Evolutionary conservation across 1,140 invertebrate species (phyloP).

Genomic region (Bilobella aurantiaca): DNA sequence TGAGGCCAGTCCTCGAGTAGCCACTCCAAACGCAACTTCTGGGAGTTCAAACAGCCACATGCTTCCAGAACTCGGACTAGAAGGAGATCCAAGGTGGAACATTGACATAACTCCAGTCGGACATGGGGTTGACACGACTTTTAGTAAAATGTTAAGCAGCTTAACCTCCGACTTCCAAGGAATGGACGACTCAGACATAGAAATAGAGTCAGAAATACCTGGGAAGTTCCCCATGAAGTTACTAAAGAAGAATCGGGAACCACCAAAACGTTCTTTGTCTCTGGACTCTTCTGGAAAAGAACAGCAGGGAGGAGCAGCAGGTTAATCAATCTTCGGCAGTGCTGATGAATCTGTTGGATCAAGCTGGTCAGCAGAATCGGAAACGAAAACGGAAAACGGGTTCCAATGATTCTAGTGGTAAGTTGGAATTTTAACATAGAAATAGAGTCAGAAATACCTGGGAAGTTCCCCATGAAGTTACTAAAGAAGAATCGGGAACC

Average conservation of each 20-base stretch:
- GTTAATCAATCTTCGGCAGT: background rate
- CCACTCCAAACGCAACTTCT: slow-evolving; percentile 15
- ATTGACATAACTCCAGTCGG: slow-evolving; percentile 33
- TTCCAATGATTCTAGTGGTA: background rate
- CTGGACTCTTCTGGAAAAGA: slow-evolving; percentile 18
- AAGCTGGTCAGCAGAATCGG: slow-evolving; percentile 17
- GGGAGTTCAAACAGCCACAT: slow-evolving; percentile 8
- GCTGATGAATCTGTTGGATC: slow-evolving; percentile 23
- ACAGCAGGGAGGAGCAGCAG: background rate
- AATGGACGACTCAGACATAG: slow-evolving; percentile 8
- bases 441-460: background rate
- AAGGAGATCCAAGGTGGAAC: slow-evolving; percentile 28
- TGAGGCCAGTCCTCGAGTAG: slow-evolving; percentile 1
- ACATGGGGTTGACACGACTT: background rate
- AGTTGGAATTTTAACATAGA: too few relatives aligned
- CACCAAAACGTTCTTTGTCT: slow-evolving; percentile 29
- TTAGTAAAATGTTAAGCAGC: slow-evolving; percentile 2
- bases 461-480: background rate
- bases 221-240: background rate
- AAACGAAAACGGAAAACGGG: slow-evolving; percentile 21
- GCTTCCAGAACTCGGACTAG: slow-evolving; percentile 21
- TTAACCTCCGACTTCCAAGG: background rate
- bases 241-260: background rate
- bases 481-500: background rate
- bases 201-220: background rate